Base-by-base conservation (phyloP, 2,888 invertebrate species). In the Saturnia japonica region DNA sequence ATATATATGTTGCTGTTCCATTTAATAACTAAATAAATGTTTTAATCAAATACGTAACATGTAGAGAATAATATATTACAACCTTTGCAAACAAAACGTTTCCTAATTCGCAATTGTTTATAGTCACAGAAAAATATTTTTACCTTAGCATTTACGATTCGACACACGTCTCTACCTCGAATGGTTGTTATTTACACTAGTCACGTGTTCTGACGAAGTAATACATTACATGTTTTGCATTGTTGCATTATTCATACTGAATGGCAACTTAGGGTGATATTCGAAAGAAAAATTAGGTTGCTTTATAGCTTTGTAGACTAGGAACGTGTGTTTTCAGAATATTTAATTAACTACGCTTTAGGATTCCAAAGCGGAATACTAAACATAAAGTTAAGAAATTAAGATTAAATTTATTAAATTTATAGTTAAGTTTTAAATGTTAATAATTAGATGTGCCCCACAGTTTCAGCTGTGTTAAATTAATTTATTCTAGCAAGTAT, bases 201-300 rank as follows among this genome's bases (percentile, higher is more conserved):
- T 90, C 91, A 91, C 92, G 91, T 87, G 85, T 84, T 77, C 74
- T 79, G 83, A 79, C 85, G 82, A 85, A 87, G 90, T 88, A 89
- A 87, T 86, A 88, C 88, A 85, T 85, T 82, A 84, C 80, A 82
- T 78, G 83, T 82, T 91, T 90, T 86, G 87, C 91, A 90, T 90
- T 85, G 73, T 76, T 90, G 85, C 87, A 91, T 91, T 88, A 91
- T 91, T 91, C 88, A 91, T 89, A 78, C 73, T 68, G 74, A 75
- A 78, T 77, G 72, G 74, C 75, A 76, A 76, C 81, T 81, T 79
- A 82, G 79, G 78, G 76, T 78, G 78, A 78, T 76, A 81, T 81
- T 80, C 78, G 76, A 80, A 80, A 81, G 78, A 83, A 85, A 84
- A 83, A 83, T 81, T 82, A 79, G 82, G 79, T 80, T 83, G 80